A percentile compares a stretch with the other conserved stretches of the same genome.
phyloP scores from a whole-genome alignment of 2,888 invertebrate genomes.

The Andricus curvator region DNA sequence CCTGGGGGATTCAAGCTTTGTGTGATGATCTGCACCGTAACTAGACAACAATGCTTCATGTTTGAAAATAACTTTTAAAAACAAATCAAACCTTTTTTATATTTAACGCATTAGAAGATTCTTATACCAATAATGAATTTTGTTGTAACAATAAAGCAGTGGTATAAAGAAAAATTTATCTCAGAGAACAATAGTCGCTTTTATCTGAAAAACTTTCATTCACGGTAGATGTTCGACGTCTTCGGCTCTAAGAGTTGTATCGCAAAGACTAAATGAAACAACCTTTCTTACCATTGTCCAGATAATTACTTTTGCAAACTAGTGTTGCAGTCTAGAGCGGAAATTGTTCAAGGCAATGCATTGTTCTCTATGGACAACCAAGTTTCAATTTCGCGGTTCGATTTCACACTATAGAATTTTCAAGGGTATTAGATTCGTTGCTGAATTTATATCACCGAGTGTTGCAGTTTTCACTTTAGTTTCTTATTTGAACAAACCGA shows the following conservation, averaged over 20 bases:
- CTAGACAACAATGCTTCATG: too few relatives aligned
- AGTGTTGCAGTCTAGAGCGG: neutral
- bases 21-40: too few relatives aligned
- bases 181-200: neutral
- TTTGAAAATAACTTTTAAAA: too few relatives aligned
- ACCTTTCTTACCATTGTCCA: conserved; percentile 19
- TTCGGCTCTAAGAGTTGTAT: conserved; percentile 17
- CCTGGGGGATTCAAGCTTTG: too few relatives aligned
- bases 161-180: neutral
- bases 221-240: neutral
- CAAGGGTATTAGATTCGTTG: neutral
- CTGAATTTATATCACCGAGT: neutral
- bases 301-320: conserved; percentile 9
- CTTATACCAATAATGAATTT: too few relatives aligned
- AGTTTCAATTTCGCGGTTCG: conserved; percentile 15
- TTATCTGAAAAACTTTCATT: neutral
- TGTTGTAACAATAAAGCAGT: neutral
- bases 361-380: conserved; percentile 10
- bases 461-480: neutral
- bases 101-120: neutral
- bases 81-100: too few relatives aligned
- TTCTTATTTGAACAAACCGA: neutral
- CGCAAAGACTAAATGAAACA: conserved; percentile 14
- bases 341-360: conserved; percentile 33
- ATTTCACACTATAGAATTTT: neutral